Base-by-base conservation (phyloP, 2,888 invertebrate genomes). In the Chironomus riparius region DNA sequence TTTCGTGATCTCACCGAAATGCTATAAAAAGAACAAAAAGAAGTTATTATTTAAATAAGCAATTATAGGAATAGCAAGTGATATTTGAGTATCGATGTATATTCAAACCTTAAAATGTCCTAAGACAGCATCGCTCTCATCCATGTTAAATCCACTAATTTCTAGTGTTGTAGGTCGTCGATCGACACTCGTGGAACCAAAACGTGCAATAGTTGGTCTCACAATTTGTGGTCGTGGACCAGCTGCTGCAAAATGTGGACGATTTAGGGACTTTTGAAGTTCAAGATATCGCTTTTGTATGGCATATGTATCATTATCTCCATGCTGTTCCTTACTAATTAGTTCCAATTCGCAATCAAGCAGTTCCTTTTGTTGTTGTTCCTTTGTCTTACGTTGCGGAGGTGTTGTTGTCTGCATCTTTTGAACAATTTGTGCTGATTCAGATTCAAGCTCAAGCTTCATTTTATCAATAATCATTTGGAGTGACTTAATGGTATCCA, bases 291-390 rank as follows among this genome's bases (percentile, higher is more conserved):
- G 91, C 82, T 91, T 92, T 79, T 92, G 89, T 70, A 96, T 85
- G 78, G 92, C 93, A 0, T 91, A 88, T 0, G 94, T 93, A 79
- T 97, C 96, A 76, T 91, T 92, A 81, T 88, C 89, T 0, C 96
- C 96, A 81, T 88, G 89, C 83, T 91, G 93, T 81, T 95, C 94
- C 79, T 94, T 94, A 1, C 92, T 93, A 80, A 95, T 93, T 78
- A 97, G 86, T 82, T 97, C 97, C 80, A 97, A 83, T 81, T 97
- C 97, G 0, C 94, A 92, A 81, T 97, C 97, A 10, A 97, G 86
- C 72, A 97, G 89, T 81, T 96, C 95, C 80, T 93, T 93, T 82
- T 95, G 93, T 0, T 93, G 90, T 80, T 93, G 93, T 80, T 93
- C 92, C 78, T 91, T 88, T 1, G 90, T 90, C 80, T 91, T 92